Percentiles rank a stretch among this genome's conserved stretches.
Conservation (phyloP, 2,113 vertebrate species). For the Dipodomys merriami region DNA sequence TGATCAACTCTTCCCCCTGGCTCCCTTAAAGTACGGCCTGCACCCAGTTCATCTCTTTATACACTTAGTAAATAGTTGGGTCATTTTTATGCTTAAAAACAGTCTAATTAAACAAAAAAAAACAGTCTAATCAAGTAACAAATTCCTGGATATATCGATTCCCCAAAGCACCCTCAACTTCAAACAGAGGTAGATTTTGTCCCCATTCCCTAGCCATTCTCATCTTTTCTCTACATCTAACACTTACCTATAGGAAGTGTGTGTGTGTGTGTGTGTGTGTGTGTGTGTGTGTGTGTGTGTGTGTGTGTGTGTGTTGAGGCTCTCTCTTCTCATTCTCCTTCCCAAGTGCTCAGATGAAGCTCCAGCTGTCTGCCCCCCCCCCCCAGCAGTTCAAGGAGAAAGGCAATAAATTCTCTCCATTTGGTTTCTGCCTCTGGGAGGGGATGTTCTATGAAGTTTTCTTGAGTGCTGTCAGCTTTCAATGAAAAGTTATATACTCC, state of each 20-base stretch:
- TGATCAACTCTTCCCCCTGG: neutral
- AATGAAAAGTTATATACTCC: conserved; percentile 6
- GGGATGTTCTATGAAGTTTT: conserved; percentile 9
- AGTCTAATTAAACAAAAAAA: too few relatives aligned
- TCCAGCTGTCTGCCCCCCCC: conserved; percentile 34
- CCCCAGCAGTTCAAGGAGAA: neutral
- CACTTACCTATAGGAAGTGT: neutral
- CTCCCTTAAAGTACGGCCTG: neutral
- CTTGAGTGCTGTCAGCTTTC: neutral
- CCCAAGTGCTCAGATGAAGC: conserved; percentile 11
- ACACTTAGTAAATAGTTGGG: conserved; percentile 20
- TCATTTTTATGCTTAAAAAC: neutral
- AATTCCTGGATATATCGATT: neutral
- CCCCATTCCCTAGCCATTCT: neutral
- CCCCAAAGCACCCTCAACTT: neutral
- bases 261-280: neutral
- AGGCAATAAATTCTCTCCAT: conserved; percentile 29
- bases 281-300: too few relatives aligned
- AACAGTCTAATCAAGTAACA: neutral
- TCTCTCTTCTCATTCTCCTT: neutral
- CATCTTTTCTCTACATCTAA: neutral
- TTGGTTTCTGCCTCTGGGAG: conserved; percentile 25
- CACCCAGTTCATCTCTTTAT: neutral
- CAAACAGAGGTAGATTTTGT: neutral
- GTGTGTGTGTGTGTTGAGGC: too few relatives aligned